A percentile compares a stretch with the other conserved stretches of the same genome.
phyloP scores from a whole-genome alignment of 2,888 invertebrate species.

The Drosophila percnosoma region DNA sequence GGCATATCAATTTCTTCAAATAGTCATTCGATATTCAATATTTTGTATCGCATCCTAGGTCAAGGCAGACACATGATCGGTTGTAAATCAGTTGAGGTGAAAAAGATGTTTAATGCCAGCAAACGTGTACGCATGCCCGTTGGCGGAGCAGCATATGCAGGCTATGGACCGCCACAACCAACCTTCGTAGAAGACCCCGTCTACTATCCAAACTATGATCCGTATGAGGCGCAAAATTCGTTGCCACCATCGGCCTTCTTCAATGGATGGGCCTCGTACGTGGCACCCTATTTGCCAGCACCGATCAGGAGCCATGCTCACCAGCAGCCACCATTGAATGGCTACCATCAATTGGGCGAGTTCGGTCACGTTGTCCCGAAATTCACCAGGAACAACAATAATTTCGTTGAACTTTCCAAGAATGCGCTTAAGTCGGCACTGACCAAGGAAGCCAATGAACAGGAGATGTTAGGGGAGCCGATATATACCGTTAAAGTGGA shows the following conservation, averaged over 20 bases:
- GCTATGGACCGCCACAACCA: constrained; percentile 73
- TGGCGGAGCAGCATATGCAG: constrained; percentile 71
- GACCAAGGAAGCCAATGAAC: constrained; percentile 37
- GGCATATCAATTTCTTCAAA: background rate
- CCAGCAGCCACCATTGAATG: constrained; percentile 17
- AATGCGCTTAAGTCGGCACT: constrained; percentile 52
- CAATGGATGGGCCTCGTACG: constrained; percentile 76
- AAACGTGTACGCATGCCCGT: constrained; percentile 84
- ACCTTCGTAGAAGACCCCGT: constrained; percentile 55
- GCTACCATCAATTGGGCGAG: constrained; percentile 17
- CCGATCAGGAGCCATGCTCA: constrained; percentile 12
- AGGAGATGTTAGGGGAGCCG: constrained; percentile 22
- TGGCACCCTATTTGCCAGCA: constrained; percentile 52
- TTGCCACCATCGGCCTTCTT: constrained; percentile 73
- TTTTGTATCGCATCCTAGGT: constrained; percentile 46
- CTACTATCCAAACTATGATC: constrained; percentile 65
- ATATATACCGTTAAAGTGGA: constrained; percentile 36
- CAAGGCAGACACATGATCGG: constrained; percentile 79
- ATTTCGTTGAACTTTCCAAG: constrained; percentile 33
- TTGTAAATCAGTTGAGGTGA: constrained; percentile 77
- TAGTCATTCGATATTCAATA: no score
- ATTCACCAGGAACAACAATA: constrained; percentile 32
- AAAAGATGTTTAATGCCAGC: constrained; percentile 75
- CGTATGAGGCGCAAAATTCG: constrained; percentile 52
- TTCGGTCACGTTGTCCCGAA: constrained; percentile 52